A percentile compares a stretch with the other conserved stretches of the same genome.
Conservation (phyloP, 1,140 invertebrate genomes). For the Chymomyza costata region DNA sequence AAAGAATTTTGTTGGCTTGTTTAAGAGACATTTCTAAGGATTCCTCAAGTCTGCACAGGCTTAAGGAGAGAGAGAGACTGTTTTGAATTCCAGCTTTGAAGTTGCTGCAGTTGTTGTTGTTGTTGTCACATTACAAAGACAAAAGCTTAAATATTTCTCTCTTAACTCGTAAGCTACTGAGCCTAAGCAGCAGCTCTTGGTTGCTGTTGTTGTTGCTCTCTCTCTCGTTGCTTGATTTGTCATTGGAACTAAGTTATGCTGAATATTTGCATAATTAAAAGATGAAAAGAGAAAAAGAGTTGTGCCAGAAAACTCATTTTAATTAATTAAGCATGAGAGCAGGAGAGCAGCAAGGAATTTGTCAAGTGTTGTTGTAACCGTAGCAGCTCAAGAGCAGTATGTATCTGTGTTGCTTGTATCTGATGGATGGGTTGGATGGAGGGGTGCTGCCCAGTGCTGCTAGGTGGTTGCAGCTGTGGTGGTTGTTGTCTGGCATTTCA, state of each 20-base stretch:
- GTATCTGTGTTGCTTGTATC: too few relatives aligned
- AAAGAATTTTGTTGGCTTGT: too few relatives aligned
- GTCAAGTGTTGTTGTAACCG: conserved; percentile 31
- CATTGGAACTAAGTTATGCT: conserved; percentile 53
- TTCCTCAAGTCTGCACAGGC: too few relatives aligned
- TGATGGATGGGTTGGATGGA: too few relatives aligned
- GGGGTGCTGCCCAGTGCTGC: conserved; percentile 3
- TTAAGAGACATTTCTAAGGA: too few relatives aligned
- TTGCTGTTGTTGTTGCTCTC: conserved; percentile 19
- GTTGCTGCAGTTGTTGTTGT: conserved; percentile 18
- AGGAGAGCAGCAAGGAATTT: conserved; percentile 39
- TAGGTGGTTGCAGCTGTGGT: conserved; percentile 6
- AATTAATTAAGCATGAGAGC: conserved; percentile 51
- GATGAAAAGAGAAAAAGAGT: conserved; percentile 54
- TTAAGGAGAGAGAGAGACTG: too few relatives aligned
- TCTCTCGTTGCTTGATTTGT: conserved; percentile 1
- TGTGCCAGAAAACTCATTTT: conserved; percentile 57
- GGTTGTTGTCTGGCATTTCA: conserved; percentile 16
- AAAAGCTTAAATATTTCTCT: conserved; percentile 47
- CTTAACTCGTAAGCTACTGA: neutral
- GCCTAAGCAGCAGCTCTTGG: neutral
- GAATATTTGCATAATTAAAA: conserved; percentile 68
- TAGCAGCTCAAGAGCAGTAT: neutral
- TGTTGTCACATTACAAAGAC: conserved; percentile 33
- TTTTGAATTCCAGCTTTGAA: conserved; percentile 43